Evolutionary conservation across 2,888 invertebrate species (phyloP), one percentile per base, ranked within the genome.

Genomic region (Atrina japonica): DNA sequence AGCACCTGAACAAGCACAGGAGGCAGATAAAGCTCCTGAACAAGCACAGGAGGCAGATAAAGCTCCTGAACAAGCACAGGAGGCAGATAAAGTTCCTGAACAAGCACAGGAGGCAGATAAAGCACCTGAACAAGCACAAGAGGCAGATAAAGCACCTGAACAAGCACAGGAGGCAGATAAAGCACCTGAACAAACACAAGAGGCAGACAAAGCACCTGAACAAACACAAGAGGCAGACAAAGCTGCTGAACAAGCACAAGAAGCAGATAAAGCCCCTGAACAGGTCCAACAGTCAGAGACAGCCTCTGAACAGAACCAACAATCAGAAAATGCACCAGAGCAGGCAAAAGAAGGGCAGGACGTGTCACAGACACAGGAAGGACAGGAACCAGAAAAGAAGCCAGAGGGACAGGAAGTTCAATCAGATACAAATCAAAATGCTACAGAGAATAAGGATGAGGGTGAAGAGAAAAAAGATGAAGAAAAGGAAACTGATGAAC

Each of bases 311-410:
- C 66, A 40, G 27, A 18, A 30, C 16, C 35, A 50, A 21, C 23
- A 25, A 25, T 14, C 16, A 18, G 43, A 40, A 40, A 66, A 59
- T 40, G 40, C 40, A 16, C 16, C 52, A 35, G 70, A 59, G 30
- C 60, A 74, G 47, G 30, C 63, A 25, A 55, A 61, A 27, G 66
- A 21, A 23, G 61, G 43, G 50, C 56, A n/a, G 73, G 72, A 50
- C 56, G 35, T 60, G 61, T 58, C 55, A 35, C 50, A 35, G 35
- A 47, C 25, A 59, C 18, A 23, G 55, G 68, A 65, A 23, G 45
- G 50, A 45, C 55, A 58, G 11, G 58, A 66, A 56, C 43, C 40
- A 30, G 71, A 67, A 67, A 47, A 45, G 11, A 61, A 64, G 9
- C 40, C 56, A 40, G 66, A 52, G 45, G 56, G 52, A 43, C 25